Evolutionary conservation across 2,113 vertebrate genomes (phyloP).

Genomic region (Grantiella picta): DNA sequence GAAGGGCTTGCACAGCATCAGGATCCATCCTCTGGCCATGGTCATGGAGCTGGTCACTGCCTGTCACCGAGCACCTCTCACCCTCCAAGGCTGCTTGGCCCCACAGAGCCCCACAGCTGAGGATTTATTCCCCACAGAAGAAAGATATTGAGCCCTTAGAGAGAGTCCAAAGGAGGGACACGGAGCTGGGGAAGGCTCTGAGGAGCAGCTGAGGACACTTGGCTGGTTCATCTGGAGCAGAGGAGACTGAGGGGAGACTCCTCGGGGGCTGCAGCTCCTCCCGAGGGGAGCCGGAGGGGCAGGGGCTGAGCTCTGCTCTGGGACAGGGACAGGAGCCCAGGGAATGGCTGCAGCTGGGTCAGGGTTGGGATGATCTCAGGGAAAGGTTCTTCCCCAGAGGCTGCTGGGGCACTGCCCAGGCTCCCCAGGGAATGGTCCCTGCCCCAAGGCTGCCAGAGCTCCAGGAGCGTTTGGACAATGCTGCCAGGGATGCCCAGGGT

Average conservation of each 20-base stretch:
- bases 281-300: background rate
- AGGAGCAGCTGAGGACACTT: background rate
- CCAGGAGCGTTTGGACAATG: background rate
- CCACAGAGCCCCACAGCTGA: fast-evolving
- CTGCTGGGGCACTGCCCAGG: background rate
- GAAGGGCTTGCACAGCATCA: no score
- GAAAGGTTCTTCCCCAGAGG: background rate
- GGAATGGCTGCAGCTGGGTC: background rate
- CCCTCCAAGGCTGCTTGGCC: fast-evolving
- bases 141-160: background rate
- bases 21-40: fast-evolving
- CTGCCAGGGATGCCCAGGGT: background rate
- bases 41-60: fast-evolving
- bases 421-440: background rate
- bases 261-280: background rate
- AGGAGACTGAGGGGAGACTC: background rate
- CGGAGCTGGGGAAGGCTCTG: no score
- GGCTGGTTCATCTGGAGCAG: background rate
- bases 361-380: background rate
- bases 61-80: fast-evolving
- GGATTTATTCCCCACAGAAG: fast-evolving
- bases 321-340: background rate
- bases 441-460: background rate
- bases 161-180: background rate
- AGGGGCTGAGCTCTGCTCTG: background rate